Evolutionary conservation across 1,140 invertebrate species (phyloP), one percentile per base, ranked within the genome.

Genomic region (Luehdorfia chinensis): DNA sequence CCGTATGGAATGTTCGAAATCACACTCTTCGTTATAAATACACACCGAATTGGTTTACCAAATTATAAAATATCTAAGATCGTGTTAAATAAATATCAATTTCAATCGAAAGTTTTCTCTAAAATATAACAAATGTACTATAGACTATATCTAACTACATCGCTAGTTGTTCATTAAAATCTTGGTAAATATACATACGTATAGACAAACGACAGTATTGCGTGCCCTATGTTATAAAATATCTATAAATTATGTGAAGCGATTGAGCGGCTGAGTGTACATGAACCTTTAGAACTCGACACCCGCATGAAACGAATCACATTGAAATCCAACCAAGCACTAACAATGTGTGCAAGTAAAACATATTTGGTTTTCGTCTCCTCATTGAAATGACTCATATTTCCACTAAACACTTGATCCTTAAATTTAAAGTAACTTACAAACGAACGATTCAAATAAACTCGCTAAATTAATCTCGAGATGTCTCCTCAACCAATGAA

Each of bases 1-100:
- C 78, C 73, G 59, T 48, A 55, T 84, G 83, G 83, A 86, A 86
- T 86, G 83, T 83, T 76, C 55, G 60, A 76, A 44, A 83, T 85
- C 78, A 85, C 81, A 75, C 71, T 59, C 62, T 71, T 69, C 47
- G 60, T 61, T 55, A 62, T 67, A 69, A 70, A 59, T 72, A 81
- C 64, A 77, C 65, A 77, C 62, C 56, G 50, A 65, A 64, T 66
- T 50, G 59, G 32, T 59, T 64, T 62, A 63, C 65, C 53, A 66
- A 68, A 72, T 49, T 59, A 73, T 55, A 72, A 59, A 69, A 55
- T 62, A 63, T 71, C 48, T 63, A 73, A 63, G 57, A 57, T 59
- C 54, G 54, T 53, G 57, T 72, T 62, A 74, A 80, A 79, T 79
- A 83, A 83, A 78, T 80, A 79, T 50, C 68, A 68, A 16, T 43